Base-by-base conservation (phyloP, 2,797 vertebrate genomes). In the Myotis pilosus region DNA sequence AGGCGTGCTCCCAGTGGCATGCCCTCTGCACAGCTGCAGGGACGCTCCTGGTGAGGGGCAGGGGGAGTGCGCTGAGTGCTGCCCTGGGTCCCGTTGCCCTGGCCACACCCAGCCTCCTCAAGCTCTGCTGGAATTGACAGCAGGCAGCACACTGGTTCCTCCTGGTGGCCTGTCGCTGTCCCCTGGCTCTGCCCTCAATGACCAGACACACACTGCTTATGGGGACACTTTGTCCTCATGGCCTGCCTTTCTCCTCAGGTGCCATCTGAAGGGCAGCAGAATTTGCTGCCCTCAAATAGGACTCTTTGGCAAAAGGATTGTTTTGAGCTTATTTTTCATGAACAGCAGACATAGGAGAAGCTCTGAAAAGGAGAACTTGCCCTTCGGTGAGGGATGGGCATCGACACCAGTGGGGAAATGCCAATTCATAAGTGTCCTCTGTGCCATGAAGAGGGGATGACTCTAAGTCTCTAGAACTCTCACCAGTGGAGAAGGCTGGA, bases 11-110 rank as follows among this genome's bases (percentile, higher is more conserved):
- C 30, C 13, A 60, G 57, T 6, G 8, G 72, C 10, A 10, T 6
- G 8, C 38, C 33, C 30, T 4, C 47, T 7, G 25, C 30, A 16
- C 60, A 41, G 71, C 19, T 71, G 19, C 5, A 8, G 44, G 62
- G 30, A n/a, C 0, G 0, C 13, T 25, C 23, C 55, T 60, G 23
- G 23, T 60, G 23, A 55, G 20, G 55, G 55, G 23, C 10, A 25
- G 4, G 23, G 55, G 62, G 23, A 36, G n/a, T 0, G 0, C 8
- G 20, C 4, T 25, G 41, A 38, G 33, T 9, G 6, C 30, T 7
- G 9, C 17, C 0, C 44, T 36, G 9, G 16, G 12, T 17, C 28
- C 12, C 15, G 0, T 17, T 28, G 41, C 25, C 71, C 2, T 28
- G 16, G 13, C 28, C 10, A n/a, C 22, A 20, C 38, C 47, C 41